Percentiles rank a stretch among this genome's conserved stretches.
phyloP scores from a whole-genome alignment of 2,888 invertebrate genomes.

The Pristionchus fissidentatus region DNA sequence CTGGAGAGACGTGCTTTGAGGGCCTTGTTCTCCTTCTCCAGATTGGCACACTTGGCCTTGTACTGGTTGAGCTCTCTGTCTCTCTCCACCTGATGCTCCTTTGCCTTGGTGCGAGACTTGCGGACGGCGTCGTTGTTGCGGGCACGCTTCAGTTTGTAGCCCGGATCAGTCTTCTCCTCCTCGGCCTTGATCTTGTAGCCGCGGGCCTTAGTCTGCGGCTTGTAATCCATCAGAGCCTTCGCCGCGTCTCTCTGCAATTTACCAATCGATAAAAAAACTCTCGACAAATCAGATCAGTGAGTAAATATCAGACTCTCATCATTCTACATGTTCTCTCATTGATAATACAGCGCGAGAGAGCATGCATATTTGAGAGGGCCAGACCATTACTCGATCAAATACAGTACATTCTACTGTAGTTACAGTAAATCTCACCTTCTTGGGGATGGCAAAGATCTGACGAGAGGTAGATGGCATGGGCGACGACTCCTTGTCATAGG shows the following conservation, averaged over 20 bases:
- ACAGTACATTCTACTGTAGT: no score
- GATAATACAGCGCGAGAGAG: no score
- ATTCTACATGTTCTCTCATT: no score
- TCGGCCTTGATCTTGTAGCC: constrained; percentile 41
- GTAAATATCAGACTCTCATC: no score
- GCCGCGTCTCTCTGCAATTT: constrained; percentile 22
- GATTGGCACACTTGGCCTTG: not conserved
- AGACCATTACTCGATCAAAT: no score
- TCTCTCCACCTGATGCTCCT: constrained; percentile 42
- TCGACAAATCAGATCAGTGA: not conserved
- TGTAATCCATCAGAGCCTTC: constrained; percentile 36
- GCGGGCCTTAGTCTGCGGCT: constrained; percentile 44
- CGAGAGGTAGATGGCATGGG: constrained; percentile 34
- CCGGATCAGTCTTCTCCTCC: constrained; percentile 57
- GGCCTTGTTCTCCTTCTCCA: not conserved
- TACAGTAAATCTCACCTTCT: no score
- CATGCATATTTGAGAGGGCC: no score
- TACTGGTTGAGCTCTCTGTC: not conserved
- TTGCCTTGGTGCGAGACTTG: constrained; percentile 59
- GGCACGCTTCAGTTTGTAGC: constrained; percentile 60
- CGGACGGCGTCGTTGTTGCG: constrained; percentile 64
- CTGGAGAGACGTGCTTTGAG: constrained; percentile 19
- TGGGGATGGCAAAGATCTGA: not conserved
- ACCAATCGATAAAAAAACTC: not conserved
- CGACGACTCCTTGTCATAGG: constrained; percentile 23